A percentile compares a stretch with the other conserved stretches of the same genome.
Evolutionary conservation across 1,140 invertebrate genomes (phyloP).

Genomic region (Pemphigus obesinymphae): DNA sequence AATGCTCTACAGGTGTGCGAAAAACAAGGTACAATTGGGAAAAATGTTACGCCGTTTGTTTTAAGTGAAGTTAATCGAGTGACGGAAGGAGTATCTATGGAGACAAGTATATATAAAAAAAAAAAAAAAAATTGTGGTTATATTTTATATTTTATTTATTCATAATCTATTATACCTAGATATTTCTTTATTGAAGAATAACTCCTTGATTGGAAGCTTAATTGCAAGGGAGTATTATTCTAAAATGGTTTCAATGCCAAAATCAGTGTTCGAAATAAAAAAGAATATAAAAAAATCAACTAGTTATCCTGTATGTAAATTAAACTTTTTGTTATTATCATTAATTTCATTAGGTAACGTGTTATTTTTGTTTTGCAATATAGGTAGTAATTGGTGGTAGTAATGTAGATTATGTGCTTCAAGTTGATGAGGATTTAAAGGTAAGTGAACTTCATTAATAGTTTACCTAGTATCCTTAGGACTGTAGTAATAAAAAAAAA

Average conservation of each 20-base stretch:
- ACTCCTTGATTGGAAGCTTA: conserved; percentile 76
- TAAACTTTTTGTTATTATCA: background rate
- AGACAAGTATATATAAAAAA: conserved; percentile 79
- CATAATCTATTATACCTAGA: conserved; percentile 56
- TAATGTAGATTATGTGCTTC: conserved; percentile 69
- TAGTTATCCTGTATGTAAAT: background rate
- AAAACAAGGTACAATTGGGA: conserved; percentile 70
- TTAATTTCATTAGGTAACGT: background rate
- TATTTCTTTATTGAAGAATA: conserved; percentile 87
- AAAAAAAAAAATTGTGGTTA: too few relatives aligned
- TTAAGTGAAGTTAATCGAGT: conserved; percentile 69
- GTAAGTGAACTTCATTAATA: conserved; percentile 53
- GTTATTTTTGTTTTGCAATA: conserved; percentile 17
- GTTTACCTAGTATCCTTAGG: too few relatives aligned
- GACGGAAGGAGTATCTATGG: conserved; percentile 74
- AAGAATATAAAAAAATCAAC: background rate
- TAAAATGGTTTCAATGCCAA: background rate
- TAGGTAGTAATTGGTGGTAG: conserved; percentile 70
- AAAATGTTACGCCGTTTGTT: conserved; percentile 89
- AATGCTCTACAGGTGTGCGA: conserved; percentile 68
- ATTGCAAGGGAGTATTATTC: conserved; percentile 64
- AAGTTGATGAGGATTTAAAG: conserved; percentile 61
- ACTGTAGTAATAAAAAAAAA: too few relatives aligned
- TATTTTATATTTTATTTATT: conserved; percentile 43
- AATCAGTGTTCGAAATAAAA: conserved; percentile 19